phyloP scores from a whole-genome alignment of 2,113 vertebrate species.

The Microtus montanus region DNA sequence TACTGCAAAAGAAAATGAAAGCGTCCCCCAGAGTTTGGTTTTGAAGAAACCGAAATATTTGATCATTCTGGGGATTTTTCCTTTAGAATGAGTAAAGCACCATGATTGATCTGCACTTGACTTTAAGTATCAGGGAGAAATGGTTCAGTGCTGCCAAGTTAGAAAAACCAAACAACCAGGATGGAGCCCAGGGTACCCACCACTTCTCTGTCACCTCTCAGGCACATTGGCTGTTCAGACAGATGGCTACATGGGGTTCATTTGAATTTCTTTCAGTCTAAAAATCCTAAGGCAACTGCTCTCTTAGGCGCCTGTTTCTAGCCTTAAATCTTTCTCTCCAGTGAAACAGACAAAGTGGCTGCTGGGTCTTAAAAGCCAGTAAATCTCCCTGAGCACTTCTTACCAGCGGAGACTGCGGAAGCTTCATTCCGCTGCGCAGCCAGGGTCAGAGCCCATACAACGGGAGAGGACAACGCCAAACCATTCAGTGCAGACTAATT shows the following conservation, averaged over 20 bases:
- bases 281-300: not conserved
- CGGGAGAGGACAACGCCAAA: not conserved
- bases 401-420: not conserved
- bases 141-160: not conserved
- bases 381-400: slow-evolving; percentile 28
- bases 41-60: not conserved
- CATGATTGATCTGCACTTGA: slow-evolving; percentile 10
- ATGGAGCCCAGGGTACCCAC: not conserved
- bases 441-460: not conserved
- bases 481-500: slow-evolving; percentile 33
- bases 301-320: slow-evolving; percentile 40
- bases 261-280: slow-evolving; percentile 62
- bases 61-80: slow-evolving; percentile 18
- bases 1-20: not conserved
- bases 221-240: slow-evolving; percentile 12
- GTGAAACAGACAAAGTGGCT: slow-evolving; percentile 15
- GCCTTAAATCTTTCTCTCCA: slow-evolving; percentile 13
- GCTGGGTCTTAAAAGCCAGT: slow-evolving; percentile 43
- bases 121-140: slow-evolving; percentile 52
- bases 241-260: slow-evolving; percentile 44
- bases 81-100: slow-evolving; percentile 26
- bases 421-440: not conserved
- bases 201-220: slow-evolving; percentile 3
- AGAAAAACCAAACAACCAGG: not conserved
- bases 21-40: slow-evolving; percentile 30